Evolutionary conservation across 2,888 invertebrate genomes (phyloP).

Genomic region (Erpobdella octoculata): DNA sequence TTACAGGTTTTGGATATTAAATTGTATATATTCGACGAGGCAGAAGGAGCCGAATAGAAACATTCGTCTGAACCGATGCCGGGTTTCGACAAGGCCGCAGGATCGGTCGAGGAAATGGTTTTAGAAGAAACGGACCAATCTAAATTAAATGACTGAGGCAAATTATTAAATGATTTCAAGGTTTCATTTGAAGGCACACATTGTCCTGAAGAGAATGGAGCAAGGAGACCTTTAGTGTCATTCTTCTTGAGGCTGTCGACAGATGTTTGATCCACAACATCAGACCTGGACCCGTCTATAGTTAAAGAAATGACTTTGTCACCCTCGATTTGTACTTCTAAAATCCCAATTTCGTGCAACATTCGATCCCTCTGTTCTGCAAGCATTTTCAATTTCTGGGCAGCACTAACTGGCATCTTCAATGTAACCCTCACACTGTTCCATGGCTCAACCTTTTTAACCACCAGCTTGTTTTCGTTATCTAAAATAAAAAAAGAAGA

Average conservation of each 20-base stretch:
- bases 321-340: conserved; percentile 78
- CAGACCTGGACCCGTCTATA: conserved; percentile 43
- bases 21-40: no score
- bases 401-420: conserved; percentile 91
- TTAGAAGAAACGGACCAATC: background rate
- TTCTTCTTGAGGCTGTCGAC: no score
- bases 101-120: background rate
- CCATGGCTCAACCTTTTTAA: conserved; percentile 88
- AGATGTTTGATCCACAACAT: no score
- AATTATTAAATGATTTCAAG: background rate
- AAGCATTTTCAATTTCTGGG: conserved; percentile 77
- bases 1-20: no score
- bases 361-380: conserved; percentile 78
- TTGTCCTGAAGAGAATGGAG: conserved; percentile 5
- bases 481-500: conserved; percentile 2
- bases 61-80: background rate
- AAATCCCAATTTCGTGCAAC: conserved; percentile 81
- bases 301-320: conserved; percentile 60
- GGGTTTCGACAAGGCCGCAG: no score
- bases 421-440: conserved; percentile 94
- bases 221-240: no score
- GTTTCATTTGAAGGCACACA: conserved; percentile 8
- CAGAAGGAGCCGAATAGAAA: no score
- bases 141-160: conserved; percentile 1
- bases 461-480: conserved; percentile 60